Conservation (phyloP, 2,888 invertebrate species). For the Peribatodes rhomboidaria region DNA sequence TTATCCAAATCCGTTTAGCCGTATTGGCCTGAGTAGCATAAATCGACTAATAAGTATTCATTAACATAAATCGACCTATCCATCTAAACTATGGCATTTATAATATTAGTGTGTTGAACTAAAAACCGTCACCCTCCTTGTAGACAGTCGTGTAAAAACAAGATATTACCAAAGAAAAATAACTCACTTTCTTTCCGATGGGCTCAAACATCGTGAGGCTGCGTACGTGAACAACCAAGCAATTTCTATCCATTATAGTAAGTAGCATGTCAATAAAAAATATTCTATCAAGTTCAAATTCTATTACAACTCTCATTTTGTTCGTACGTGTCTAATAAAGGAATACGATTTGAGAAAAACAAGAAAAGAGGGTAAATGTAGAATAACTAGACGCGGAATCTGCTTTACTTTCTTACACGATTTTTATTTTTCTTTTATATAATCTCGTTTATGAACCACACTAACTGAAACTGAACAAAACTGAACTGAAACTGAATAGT, state of each 20-base stretch:
- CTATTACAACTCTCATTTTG: conserved; percentile 55
- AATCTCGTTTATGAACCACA: too few species aligned
- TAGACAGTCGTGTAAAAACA: neutral
- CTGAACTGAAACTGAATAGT: too few species aligned
- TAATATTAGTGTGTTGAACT: too few species aligned
- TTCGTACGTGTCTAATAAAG: conserved; percentile 67
- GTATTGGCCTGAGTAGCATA: too few species aligned
- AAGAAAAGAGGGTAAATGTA: conserved; percentile 25
- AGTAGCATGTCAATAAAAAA: conserved; percentile 54
- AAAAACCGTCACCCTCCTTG: too few species aligned
- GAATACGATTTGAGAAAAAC: conserved; percentile 51
- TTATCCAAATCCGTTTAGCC: too few species aligned
- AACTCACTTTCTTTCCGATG: conserved; percentile 20
- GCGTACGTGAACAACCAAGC: conserved; percentile 40
- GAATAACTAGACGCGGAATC: conserved; percentile 25
- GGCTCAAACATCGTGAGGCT: conserved; percentile 22
- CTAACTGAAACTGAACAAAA: too few species aligned
- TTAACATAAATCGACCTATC: too few species aligned
- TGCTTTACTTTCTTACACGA: neutral
- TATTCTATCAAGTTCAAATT: conserved; percentile 49
- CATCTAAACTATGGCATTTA: too few species aligned
- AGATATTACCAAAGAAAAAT: conserved; percentile 6
- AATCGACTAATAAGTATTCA: too few species aligned
- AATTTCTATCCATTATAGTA: conserved; percentile 54
- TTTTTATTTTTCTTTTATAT: too few species aligned